Evolutionary conservation across 2,113 vertebrate species (phyloP), one percentile per base, ranked within the genome.

Genomic region (Barbus barbus): DNA sequence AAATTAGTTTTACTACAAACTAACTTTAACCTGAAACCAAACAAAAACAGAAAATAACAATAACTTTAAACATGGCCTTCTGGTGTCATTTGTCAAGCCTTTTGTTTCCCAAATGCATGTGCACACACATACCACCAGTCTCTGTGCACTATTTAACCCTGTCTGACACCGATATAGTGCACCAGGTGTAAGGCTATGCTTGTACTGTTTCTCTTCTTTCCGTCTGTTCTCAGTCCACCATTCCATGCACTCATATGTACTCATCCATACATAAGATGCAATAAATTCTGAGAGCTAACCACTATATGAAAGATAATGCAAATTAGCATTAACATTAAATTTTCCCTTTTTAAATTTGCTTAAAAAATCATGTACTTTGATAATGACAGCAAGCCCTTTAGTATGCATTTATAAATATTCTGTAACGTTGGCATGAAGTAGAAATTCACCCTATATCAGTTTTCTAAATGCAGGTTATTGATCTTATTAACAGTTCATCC

Each of bases 41-140:
- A 78, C 7, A 28, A 38, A 36, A 61, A 78, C 76, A 28, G 4
- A 56, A 56, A 56, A 22, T n/a, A 22, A 3, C 2, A 28, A 63
- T 0, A 63, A 67, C 65, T 36, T 67, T 41, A 24, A n/a, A 3
- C 22, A 18, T 24, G 33, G 60, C 41, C 22, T 7, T 26, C 22
- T 26, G 13, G 24, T 18, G 74, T 87, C 86, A 83, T 82, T 77
- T 84, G 84, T 31, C 56, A 60, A 31, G 63, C 16, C 20, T 67
- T 20, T 67, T 36, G 16, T 67, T 67, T 67, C 8, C 31, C 0
- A 14, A 67, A 67, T 0, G 71, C 78, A 85, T 18, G 24, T 78
- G 26, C 48, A 5, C 65, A 28, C 20, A 56, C 75, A 67, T 12
- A 20, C 7, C 22, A 46, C 9, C 2, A 20, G 41, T 36, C 5